phyloP scores from a whole-genome alignment of 2,113 vertebrate genomes.

The Felis chaus region DNA sequence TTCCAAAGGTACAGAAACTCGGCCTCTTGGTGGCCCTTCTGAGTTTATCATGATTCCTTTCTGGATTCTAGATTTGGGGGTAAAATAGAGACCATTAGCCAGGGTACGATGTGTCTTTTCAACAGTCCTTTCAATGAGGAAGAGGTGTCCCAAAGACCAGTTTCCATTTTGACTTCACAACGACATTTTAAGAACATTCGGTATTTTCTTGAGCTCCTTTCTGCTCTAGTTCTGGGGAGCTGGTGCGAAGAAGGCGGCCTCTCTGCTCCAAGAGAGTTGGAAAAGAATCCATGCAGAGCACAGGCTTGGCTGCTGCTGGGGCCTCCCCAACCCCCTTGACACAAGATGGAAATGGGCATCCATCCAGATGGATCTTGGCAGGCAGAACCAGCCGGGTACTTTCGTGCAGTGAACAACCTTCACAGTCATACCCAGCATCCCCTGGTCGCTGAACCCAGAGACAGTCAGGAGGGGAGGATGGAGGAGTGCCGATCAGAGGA shows the following conservation, averaged over 20 bases:
- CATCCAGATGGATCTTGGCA: not conserved
- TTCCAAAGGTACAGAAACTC: fast-evolving
- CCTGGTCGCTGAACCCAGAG: not conserved
- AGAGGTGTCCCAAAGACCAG: not conserved
- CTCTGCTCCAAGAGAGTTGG: not conserved
- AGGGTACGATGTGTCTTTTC: not conserved
- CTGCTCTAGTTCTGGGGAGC: not conserved
- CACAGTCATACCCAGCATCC: not conserved
- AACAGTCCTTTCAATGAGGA: not conserved
- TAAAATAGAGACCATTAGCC: not conserved
- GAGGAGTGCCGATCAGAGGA: not conserved
- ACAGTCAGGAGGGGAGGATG: not conserved
- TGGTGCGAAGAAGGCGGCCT: not conserved
- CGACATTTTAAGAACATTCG: not conserved
- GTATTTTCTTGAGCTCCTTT: not conserved
- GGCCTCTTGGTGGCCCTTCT: fast-evolving
- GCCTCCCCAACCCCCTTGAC: not conserved
- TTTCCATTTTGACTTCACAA: not conserved
- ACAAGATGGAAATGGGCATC: not conserved
- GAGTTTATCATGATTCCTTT: not conserved
- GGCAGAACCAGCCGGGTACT: not conserved
- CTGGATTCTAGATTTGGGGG: not conserved
- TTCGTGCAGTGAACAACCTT: not conserved
- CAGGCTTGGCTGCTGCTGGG: not conserved
- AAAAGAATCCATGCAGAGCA: not conserved